A percentile compares a stretch with the other conserved stretches of the same genome.
Evolutionary conservation across 1,140 invertebrate genomes (phyloP).

Genomic region (Aphaenogaster floridana): DNA sequence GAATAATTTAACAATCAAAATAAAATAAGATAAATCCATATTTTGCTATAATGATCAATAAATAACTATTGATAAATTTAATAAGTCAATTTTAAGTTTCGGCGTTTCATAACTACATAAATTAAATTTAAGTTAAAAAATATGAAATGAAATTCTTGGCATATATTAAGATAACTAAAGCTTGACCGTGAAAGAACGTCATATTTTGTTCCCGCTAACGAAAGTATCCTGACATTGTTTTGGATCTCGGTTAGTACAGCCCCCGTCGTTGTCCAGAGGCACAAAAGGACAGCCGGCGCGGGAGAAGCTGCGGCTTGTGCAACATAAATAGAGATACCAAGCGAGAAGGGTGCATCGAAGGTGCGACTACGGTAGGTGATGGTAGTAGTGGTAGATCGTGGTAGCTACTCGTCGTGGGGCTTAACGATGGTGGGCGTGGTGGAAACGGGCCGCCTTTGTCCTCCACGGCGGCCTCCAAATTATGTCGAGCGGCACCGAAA

Average conservation of each 20-base stretch:
- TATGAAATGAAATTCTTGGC: not conserved
- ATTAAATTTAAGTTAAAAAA: conserved; percentile 8
- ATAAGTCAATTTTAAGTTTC: not conserved
- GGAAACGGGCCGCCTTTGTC: conserved; percentile 79
- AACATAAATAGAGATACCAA: conserved; percentile 79
- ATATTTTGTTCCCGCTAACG: conserved; percentile 33
- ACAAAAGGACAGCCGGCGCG: conserved; percentile 55
- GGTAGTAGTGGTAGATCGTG: conserved; percentile 41
- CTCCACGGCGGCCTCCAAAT: conserved; percentile 77
- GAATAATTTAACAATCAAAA: not conserved
- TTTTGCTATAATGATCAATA: conserved; percentile 3
- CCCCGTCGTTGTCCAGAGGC: conserved; percentile 2
- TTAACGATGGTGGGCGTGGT: conserved; percentile 80
- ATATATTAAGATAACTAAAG: conserved; percentile 31
- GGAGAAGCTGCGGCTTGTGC: conserved; percentile 45
- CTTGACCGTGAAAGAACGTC: conserved; percentile 21
- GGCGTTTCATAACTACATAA: not conserved
- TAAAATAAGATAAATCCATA: not conserved
- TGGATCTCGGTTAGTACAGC: not conserved
- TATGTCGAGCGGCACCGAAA: conserved; percentile 80
- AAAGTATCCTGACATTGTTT: conserved; percentile 32
- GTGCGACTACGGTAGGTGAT: conserved; percentile 58
- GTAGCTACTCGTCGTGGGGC: conserved; percentile 64
- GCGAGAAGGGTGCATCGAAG: conserved; percentile 65
- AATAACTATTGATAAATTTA: not conserved